Conservation (phyloP, 2,797 vertebrate genomes). For the Centropyge bicolor region DNA sequence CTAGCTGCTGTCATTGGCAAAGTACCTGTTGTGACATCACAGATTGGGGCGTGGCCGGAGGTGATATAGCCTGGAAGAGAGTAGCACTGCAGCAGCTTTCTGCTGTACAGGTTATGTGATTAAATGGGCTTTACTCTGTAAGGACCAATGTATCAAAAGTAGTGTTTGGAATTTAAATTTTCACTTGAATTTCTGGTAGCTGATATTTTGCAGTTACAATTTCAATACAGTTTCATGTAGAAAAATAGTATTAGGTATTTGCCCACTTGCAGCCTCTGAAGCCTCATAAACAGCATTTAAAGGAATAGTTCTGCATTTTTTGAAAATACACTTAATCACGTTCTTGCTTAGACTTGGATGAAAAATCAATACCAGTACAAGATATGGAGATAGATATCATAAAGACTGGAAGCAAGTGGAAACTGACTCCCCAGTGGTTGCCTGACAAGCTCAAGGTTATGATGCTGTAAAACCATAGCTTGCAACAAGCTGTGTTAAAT, state of each 20-base stretch:
- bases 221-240: neutral
- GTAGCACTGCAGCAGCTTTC: neutral
- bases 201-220: neutral
- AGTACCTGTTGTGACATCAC: constrained; percentile 16
- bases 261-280: neutral
- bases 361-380: neutral
- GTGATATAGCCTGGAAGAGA: constrained; percentile 10
- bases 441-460: neutral
- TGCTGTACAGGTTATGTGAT: neutral
- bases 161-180: no score
- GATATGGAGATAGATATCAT: neutral
- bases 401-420: neutral
- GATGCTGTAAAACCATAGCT: neutral
- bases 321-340: neutral
- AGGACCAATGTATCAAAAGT: neutral
- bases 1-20: neutral
- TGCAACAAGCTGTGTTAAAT: neutral
- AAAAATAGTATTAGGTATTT: neutral
- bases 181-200: neutral
- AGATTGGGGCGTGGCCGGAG: constrained; percentile 17
- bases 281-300: neutral
- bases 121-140: neutral
- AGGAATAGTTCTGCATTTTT: neutral
- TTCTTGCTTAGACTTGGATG: neutral
- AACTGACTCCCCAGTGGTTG: neutral